A percentile compares a stretch with the other conserved stretches of the same genome.
These are phyloP conservation scores for Atta cephalotes DNA, from an alignment of 1,140 invertebrate genomes.

Conservation along the genomic window DNA sequence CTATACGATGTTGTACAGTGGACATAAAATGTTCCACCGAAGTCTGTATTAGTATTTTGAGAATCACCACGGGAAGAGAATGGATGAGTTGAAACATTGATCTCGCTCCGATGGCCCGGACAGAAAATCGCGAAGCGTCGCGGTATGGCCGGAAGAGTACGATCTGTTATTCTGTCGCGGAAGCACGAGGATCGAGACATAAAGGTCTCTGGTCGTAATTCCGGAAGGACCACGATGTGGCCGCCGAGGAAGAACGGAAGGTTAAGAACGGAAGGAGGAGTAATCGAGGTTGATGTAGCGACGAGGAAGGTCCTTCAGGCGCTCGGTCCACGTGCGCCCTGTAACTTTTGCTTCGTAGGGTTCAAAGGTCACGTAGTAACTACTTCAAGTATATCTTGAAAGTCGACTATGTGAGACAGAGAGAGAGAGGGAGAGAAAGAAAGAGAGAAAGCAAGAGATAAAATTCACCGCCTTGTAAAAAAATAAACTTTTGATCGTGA, in stretches of 20 bases:
- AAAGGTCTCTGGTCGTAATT: slow-evolving; percentile 50
- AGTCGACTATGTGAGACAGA: slow-evolving; percentile 9
- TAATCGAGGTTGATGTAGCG: slow-evolving; percentile 63
- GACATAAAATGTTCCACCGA: background rate
- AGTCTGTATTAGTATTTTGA: slow-evolving; percentile 24
- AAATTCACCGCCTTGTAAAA: background rate
- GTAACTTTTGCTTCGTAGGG: slow-evolving; percentile 51
- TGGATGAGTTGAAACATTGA: slow-evolving; percentile 17
- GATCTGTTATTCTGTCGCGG: slow-evolving; percentile 59
- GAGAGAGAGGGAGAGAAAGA: background rate
- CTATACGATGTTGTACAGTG: background rate
- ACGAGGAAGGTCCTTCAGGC: slow-evolving; percentile 35
- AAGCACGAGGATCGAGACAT: slow-evolving; percentile 43
- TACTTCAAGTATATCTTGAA: slow-evolving; percentile 49
- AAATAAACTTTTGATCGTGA: slow-evolving; percentile 55
- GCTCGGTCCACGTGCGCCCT: slow-evolving; percentile 19
- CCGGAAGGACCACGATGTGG: slow-evolving; percentile 36
- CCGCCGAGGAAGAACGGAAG: background rate
- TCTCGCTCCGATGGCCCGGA: slow-evolving; percentile 9
- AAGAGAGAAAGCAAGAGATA: background rate
- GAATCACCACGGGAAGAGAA: background rate
- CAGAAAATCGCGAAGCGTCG: slow-evolving; percentile 22
- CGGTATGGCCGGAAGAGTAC: slow-evolving; percentile 18
- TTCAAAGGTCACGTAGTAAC: slow-evolving; percentile 55
- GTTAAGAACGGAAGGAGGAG: slow-evolving; percentile 44